Conservation (phyloP, 2,888 invertebrate species). For the Cryptus armator region DNA sequence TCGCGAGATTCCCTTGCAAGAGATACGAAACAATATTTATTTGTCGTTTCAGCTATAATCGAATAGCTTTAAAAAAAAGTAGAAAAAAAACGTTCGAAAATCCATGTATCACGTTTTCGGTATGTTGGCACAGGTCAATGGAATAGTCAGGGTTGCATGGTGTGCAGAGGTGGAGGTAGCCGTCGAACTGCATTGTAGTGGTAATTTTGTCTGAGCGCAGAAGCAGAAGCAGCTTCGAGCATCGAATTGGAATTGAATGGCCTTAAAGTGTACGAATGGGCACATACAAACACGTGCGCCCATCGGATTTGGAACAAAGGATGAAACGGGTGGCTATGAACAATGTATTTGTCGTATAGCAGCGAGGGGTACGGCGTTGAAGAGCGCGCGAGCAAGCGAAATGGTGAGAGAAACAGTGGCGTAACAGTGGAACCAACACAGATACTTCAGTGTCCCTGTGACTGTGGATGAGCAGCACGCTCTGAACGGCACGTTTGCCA, state of each 20-base stretch:
- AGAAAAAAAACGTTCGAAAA: not conserved
- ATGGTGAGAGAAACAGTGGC: constrained; percentile 58
- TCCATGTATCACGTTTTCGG: not conserved
- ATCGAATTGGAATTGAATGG: constrained; percentile 67
- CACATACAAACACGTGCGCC: constrained; percentile 32
- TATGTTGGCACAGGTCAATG: constrained; percentile 18
- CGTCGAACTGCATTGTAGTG: constrained; percentile 49
- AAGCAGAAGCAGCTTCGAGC: constrained; percentile 45
- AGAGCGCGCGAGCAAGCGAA: constrained; percentile 46
- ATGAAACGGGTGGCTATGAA: constrained; percentile 48
- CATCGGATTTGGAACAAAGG: constrained; percentile 61
- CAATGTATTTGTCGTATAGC: constrained; percentile 65
- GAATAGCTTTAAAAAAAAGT: not conserved
- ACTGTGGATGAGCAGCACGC: constrained; percentile 35
- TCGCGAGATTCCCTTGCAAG: not conserved
- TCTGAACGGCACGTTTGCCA: constrained; percentile 54
- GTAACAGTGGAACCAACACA: constrained; percentile 48
- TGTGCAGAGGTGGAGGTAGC: not conserved
- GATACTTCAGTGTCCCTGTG: constrained; percentile 6
- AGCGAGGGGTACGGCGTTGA: constrained; percentile 22
- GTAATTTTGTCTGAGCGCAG: constrained; percentile 62
- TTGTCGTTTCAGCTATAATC: not conserved
- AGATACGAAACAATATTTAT: not conserved
- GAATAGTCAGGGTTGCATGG: constrained; percentile 16
- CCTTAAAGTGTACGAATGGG: constrained; percentile 60